Percentiles rank a stretch among this genome's conserved stretches.
phyloP scores from a whole-genome alignment of 2,888 invertebrate genomes.

The Arrhopalites spinosus region DNA sequence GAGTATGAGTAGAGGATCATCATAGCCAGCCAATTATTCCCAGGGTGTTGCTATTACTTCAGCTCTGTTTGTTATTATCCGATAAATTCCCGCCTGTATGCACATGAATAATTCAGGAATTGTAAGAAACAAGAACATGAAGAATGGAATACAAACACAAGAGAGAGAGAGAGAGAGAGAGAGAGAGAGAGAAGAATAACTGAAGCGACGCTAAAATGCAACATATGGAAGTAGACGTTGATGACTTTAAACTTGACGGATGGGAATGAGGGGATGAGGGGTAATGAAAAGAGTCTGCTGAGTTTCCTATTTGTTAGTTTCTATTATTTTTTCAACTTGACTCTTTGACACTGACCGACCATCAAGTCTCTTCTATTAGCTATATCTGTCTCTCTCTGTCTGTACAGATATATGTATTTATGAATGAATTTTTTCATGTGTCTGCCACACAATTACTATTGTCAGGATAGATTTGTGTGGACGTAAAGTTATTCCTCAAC shows the following conservation, averaged over 20 bases:
- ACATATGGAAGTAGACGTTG: constrained; percentile 26
- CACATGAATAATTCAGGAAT: constrained; percentile 27
- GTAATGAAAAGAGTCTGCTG: neutral
- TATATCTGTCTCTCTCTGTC: neutral
- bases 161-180: neutral
- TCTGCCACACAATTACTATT: neutral
- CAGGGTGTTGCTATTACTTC: constrained; percentile 11
- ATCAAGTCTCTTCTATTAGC: neutral
- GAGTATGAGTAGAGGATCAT: no score
- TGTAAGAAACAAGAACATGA: neutral
- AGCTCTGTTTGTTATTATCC: constrained; percentile 5
- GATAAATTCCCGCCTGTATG: constrained; percentile 5
- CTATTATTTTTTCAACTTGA: no score
- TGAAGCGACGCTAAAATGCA: constrained; percentile 24
- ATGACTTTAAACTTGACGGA: constrained; percentile 18
- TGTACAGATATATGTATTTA: neutral
- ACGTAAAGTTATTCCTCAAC: neutral
- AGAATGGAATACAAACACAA: no score
- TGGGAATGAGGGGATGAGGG: neutral
- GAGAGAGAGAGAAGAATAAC: constrained; percentile 14
- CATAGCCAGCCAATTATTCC: neutral
- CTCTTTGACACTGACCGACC: no score
- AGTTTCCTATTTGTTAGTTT: neutral
- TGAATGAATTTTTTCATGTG: no score
- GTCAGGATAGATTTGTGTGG: neutral